These are phyloP conservation scores for Corbicula japonica DNA, from an alignment of 2,888 invertebrate genomes.

Conservation along the genomic window DNA sequence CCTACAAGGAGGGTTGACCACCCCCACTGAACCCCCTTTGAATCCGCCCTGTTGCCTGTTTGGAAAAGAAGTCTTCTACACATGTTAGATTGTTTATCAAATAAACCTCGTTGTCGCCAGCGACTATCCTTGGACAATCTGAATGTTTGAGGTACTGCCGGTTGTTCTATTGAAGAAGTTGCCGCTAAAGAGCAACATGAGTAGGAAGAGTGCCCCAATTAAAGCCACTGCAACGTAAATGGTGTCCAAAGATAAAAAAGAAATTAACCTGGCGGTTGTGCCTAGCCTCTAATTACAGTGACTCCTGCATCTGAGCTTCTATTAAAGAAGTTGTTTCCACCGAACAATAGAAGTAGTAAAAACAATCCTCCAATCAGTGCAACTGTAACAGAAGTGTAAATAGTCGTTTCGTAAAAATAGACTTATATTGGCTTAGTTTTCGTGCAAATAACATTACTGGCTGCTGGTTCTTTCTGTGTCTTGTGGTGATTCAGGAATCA, in stretches of 20 bases:
- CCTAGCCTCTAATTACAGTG: slow-evolving; percentile 15
- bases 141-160: slow-evolving; percentile 9
- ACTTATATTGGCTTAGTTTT: too few species aligned
- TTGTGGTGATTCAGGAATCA: too few species aligned
- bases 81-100: too few species aligned
- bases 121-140: slow-evolving; percentile 11
- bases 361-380: slow-evolving; percentile 34
- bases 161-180: slow-evolving; percentile 6
- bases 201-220: slow-evolving; percentile 21
- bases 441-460: too few species aligned
- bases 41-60: too few species aligned
- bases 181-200: slow-evolving; percentile 26
- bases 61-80: too few species aligned
- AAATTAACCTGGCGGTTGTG: slow-evolving; percentile 19
- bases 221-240: slow-evolving; percentile 28
- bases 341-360: slow-evolving; percentile 25
- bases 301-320: not conserved
- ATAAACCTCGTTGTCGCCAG: too few species aligned
- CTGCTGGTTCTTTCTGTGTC: too few species aligned
- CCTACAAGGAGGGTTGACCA: too few species aligned
- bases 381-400: slow-evolving; percentile 38
- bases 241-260: not conserved
- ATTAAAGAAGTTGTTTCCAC: not conserved
- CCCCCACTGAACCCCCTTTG: too few species aligned
- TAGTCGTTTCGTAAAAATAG: too few species aligned